A percentile compares a stretch with the other conserved stretches of the same genome.
phyloP scores from a whole-genome alignment of 2,888 invertebrate species.

The Hyposoter dolosus region DNA sequence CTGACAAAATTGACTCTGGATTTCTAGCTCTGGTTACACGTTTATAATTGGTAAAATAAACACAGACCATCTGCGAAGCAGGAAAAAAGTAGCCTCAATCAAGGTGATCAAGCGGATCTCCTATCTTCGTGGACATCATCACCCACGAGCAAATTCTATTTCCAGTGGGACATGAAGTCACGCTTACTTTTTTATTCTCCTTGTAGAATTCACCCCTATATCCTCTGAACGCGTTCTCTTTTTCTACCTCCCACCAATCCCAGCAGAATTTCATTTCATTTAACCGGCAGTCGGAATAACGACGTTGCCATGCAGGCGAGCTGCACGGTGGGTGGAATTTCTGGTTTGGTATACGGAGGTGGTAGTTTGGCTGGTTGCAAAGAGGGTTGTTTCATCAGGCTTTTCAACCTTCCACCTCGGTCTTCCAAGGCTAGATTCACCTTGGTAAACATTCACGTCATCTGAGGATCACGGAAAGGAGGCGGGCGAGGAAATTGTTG shows the following conservation, averaged over 20 bases:
- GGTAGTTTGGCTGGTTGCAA: conserved; percentile 14
- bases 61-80: not conserved
- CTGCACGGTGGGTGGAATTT: conserved; percentile 26
- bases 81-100: not conserved
- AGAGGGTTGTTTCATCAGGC: conserved; percentile 37
- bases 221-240: not conserved
- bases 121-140: not conserved
- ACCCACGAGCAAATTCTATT: not conserved
- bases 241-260: not conserved
- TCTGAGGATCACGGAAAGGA: conserved; percentile 2
- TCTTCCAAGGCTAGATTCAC: not conserved
- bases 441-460: conserved; percentile 10
- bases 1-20: not conserved
- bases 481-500: not conserved
- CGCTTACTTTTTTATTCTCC: conserved; percentile 37
- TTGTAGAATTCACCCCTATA: not conserved
- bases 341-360: conserved; percentile 2
- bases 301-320: conserved; percentile 33
- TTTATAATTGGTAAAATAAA: not conserved
- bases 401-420: conserved; percentile 17
- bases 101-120: not conserved
- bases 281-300: conserved; percentile 53
- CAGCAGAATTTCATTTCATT: conserved; percentile 54
- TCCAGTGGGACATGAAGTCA: not conserved
- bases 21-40: not conserved